Evolutionary conservation across 2,113 vertebrate species (phyloP).

Genomic region (Pampusana beccarii): DNA sequence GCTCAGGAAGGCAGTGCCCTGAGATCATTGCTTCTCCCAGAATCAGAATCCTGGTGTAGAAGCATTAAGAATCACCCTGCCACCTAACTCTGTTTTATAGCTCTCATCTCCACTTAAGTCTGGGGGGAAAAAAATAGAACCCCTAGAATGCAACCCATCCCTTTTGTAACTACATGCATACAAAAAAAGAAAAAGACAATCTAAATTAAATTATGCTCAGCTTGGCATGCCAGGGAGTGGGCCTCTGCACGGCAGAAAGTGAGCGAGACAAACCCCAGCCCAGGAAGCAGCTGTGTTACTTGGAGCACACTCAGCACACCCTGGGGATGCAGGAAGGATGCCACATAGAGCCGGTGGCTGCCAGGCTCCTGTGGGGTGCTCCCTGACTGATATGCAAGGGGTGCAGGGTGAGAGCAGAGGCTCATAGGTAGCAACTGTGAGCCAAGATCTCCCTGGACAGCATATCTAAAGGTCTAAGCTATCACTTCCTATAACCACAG

Average conservation of each 20-base stretch:
- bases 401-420: not conserved
- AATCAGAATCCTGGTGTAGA: not conserved
- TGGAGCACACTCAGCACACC: not conserved
- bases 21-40: not conserved
- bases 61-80: not conserved
- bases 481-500: not conserved
- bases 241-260: not conserved
- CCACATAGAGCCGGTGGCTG: not conserved
- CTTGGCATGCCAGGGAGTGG: not conserved
- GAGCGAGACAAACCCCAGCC: not conserved
- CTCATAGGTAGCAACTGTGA: not conserved
- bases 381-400: not conserved
- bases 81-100: not conserved
- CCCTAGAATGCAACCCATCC: not conserved
- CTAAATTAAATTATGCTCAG: fast-evolving
- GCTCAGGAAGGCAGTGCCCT: not conserved
- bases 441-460: not conserved
- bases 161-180: not conserved
- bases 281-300: not conserved
- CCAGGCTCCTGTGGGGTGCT: not conserved
- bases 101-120: not conserved
- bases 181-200: not conserved
- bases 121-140: not conserved
- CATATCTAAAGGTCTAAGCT: not conserved
- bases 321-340: not conserved